phyloP scores from a whole-genome alignment of 2,113 vertebrate genomes.

The Tupaia tana region DNA sequence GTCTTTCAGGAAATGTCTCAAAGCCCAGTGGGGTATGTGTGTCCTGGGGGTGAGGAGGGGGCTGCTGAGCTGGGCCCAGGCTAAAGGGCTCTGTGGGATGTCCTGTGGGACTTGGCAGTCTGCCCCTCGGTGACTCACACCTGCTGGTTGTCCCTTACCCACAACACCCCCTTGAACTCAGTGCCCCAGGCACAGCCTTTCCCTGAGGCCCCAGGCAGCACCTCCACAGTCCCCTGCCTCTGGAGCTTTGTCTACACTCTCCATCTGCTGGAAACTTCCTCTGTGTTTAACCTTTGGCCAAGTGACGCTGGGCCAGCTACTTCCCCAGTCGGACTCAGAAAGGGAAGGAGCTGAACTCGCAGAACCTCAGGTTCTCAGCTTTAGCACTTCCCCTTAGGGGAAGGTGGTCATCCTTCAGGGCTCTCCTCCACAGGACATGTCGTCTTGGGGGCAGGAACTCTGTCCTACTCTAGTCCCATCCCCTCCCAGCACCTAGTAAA shows the following conservation, averaged over 20 bases:
- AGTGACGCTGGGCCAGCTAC: conserved; percentile 8
- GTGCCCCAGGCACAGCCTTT: conserved; percentile 37
- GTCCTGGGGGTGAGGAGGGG: conserved; percentile 32
- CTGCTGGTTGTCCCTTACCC: conserved; percentile 58
- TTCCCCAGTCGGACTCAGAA: conserved; percentile 33
- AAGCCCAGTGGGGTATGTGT: conserved; percentile 55
- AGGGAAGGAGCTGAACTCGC: neutral
- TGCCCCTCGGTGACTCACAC: conserved; percentile 69
- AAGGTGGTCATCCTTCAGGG: neutral
- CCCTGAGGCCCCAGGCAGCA: neutral
- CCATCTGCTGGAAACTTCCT: conserved; percentile 24
- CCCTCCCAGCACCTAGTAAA: neutral
- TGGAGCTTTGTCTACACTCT: neutral
- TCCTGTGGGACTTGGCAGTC: conserved; percentile 69
- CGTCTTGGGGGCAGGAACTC: neutral
- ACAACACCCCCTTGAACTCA: neutral
- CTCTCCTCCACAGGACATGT: neutral
- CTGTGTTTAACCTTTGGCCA: conserved; percentile 36
- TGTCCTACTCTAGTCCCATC: neutral
- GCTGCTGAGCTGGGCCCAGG: conserved; percentile 54
- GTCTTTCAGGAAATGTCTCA: conserved; percentile 78
- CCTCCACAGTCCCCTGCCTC: neutral
- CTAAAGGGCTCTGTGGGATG: conserved; percentile 59
- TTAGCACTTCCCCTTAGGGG: neutral
- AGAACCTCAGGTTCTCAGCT: neutral